Conservation (phyloP, 2,797 vertebrate genomes). For the Manis pentadactyla region DNA sequence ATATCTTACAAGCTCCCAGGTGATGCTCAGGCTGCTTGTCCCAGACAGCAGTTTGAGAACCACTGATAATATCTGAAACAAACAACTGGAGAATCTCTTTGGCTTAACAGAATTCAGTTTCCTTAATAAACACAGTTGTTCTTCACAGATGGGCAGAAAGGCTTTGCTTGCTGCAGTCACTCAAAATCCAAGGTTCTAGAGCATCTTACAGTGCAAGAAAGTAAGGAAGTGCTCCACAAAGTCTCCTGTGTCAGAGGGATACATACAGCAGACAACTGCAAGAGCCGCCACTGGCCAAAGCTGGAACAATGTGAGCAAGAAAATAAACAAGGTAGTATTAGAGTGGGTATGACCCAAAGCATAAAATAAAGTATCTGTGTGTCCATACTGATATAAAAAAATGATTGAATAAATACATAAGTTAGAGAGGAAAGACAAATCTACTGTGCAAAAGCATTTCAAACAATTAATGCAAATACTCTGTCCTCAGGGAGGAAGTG, state of each 20-base stretch:
- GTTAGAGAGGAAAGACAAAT: not conserved
- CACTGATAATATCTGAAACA: not conserved
- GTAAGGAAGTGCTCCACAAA: not conserved
- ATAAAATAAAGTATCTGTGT: not conserved
- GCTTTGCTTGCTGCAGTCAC: not conserved
- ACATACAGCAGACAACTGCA: not conserved
- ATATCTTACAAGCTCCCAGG: not conserved
- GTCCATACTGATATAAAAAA: not conserved
- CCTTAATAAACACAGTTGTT: not conserved
- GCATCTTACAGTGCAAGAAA: not conserved
- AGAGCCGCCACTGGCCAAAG: not conserved
- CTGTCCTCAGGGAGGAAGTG: not conserved
- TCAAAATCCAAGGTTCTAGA: not conserved
- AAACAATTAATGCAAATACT: not conserved
- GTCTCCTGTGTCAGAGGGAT: not conserved
- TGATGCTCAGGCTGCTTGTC: no score
- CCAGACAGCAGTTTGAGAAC: not conserved
- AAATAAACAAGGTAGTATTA: not conserved
- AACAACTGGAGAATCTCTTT: not conserved
- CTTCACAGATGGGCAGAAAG: not conserved
- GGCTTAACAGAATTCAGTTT: not conserved
- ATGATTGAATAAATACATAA: not conserved
- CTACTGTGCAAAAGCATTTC: not conserved
- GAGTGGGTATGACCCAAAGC: not conserved
- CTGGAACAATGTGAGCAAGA: not conserved